A percentile compares a stretch with the other conserved stretches of the same genome.
phyloP scores from a whole-genome alignment of 92 coral and sea anemone genomes.

The Siderastrea radians region DNA sequence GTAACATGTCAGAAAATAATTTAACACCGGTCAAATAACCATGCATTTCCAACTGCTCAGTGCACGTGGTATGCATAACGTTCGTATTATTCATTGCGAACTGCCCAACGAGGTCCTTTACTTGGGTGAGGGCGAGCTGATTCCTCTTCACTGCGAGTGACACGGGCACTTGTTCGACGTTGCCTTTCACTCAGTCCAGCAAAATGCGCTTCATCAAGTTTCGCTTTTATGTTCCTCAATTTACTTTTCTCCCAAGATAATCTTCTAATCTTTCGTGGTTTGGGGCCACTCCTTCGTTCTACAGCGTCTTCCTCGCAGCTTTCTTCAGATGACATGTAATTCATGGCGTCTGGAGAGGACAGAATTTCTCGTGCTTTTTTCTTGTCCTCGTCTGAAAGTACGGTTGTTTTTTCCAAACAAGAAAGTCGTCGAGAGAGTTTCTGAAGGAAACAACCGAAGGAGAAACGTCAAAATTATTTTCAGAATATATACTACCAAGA shows the following conservation, averaged over 20 bases:
- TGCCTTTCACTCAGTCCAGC: not conserved
- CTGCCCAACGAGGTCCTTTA: slow-evolving; percentile 4
- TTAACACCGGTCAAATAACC: too few relatives aligned
- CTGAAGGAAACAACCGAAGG: not conserved
- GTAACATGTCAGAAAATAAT: not conserved
- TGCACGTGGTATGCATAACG: not conserved
- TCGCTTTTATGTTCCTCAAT: too few relatives aligned
- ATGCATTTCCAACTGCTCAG: too few relatives aligned
- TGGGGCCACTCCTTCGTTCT: too few relatives aligned
- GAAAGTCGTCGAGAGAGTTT: not conserved
- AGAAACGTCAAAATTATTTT: not conserved
- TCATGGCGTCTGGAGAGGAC: too few relatives aligned
- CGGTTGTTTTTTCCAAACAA: too few relatives aligned
- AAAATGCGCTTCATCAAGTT: not conserved
- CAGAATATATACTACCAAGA: not conserved
- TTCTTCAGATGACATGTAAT: too few relatives aligned
- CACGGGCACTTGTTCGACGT: slow-evolving; percentile 1
- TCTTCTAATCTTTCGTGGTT: too few relatives aligned
- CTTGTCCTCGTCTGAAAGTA: not conserved
- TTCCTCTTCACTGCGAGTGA: not conserved
- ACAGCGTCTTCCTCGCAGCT: too few relatives aligned
- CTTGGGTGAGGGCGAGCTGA: not conserved
- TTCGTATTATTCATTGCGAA: not conserved
- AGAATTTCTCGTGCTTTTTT: too few relatives aligned
- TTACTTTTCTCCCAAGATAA: too few relatives aligned